A percentile compares a stretch with the other conserved stretches of the same genome.
Evolutionary conservation across 1,140 invertebrate genomes (phyloP).

Genomic region (Drosophila varians): DNA sequence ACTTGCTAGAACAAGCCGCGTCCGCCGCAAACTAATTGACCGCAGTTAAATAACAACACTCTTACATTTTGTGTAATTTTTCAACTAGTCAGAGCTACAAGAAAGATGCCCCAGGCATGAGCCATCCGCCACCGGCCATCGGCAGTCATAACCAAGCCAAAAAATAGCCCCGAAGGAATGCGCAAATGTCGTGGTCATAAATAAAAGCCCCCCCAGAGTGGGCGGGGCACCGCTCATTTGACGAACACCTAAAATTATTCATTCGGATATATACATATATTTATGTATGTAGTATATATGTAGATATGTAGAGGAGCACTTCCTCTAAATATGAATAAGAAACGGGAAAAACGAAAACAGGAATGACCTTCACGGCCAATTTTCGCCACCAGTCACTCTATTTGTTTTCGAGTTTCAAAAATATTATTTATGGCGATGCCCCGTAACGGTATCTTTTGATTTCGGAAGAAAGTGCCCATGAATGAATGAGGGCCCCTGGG

Average conservation of each 20-base stretch:
- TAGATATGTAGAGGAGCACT: too few relatives aligned
- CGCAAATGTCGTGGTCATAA: constrained; percentile 75
- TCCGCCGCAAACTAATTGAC: constrained; percentile 57
- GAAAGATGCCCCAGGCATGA: constrained; percentile 46
- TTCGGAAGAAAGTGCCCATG: constrained; percentile 11
- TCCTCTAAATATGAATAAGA: constrained; percentile 15
- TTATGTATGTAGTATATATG: background rate
- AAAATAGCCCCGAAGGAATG: constrained; percentile 51
- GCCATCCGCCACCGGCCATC: constrained; percentile 14
- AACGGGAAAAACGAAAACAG: constrained; percentile 23
- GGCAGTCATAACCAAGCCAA: background rate
- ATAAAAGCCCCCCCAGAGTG: constrained; percentile 44
- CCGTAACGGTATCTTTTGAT: background rate
- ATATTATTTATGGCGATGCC: constrained; percentile 31
- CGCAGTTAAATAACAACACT: constrained; percentile 72
- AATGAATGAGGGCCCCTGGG: constrained; percentile 15
- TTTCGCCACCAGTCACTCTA: constrained; percentile 40
- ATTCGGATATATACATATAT: background rate
- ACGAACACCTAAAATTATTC: constrained; percentile 13
- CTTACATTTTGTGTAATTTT: constrained; percentile 68
- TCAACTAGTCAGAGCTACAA: constrained; percentile 63
- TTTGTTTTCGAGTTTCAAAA: constrained; percentile 14
- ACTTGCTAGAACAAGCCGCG: constrained; percentile 7
- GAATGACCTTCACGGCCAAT: constrained; percentile 60
- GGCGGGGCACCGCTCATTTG: constrained; percentile 9